Evolutionary conservation across 2,888 invertebrate species (phyloP).

Genomic region (Norana najaformis): DNA sequence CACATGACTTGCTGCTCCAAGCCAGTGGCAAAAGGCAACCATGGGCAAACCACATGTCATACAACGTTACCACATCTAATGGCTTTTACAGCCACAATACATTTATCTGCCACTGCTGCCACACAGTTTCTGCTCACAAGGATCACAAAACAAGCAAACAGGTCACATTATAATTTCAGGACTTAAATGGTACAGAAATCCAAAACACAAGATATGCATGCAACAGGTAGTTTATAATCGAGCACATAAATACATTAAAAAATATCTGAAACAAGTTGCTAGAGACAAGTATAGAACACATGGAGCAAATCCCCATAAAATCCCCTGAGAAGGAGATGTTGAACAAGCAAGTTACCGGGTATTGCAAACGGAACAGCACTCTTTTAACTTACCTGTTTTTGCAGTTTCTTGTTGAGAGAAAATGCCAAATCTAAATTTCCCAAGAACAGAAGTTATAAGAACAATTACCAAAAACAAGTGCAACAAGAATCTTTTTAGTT

Average conservation of each 20-base stretch:
- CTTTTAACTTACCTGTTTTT: background rate
- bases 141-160: background rate
- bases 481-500: background rate
- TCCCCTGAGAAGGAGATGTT: no score
- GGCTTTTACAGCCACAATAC: background rate
- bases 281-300: background rate
- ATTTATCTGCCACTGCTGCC: background rate
- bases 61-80: background rate
- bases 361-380: no score
- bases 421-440: conserved; percentile 1
- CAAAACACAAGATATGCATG: background rate
- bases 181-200: background rate
- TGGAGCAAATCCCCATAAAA: background rate
- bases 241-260: background rate
- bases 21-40: background rate
- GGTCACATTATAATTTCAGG: background rate
- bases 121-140: background rate
- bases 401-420: conserved; percentile 10
- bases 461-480: background rate
- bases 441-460: background rate
- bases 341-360: background rate
- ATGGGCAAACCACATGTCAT: conserved; percentile 2
- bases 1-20: no score
- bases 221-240: background rate
- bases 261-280: background rate